Percentiles rank a stretch among this genome's conserved stretches.
Conservation (phyloP, 2,888 invertebrate genomes). For the Listrodromus nycthemerus region DNA sequence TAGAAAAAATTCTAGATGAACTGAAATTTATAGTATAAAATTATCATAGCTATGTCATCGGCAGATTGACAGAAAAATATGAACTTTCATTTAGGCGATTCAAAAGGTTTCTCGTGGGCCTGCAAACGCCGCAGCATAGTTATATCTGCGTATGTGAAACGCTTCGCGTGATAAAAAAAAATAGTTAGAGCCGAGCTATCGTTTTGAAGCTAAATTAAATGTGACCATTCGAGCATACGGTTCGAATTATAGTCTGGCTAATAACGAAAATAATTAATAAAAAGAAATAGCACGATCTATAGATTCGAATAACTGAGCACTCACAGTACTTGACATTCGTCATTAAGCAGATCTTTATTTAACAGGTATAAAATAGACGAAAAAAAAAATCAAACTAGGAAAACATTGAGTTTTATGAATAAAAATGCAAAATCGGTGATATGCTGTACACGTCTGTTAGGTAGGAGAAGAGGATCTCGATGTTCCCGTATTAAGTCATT, state of each 20-base stretch:
- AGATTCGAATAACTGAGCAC: conserved; percentile 49
- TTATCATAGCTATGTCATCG: conserved; percentile 30
- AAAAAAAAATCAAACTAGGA: conserved; percentile 34
- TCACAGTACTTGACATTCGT: conserved; percentile 46
- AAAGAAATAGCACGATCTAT: conserved; percentile 38
- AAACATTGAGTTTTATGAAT: conserved; percentile 50
- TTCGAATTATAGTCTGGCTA: conserved; percentile 38
- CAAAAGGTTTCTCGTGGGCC: conserved; percentile 32
- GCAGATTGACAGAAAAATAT: conserved; percentile 33
- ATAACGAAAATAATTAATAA: conserved; percentile 19
- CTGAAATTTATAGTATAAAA: conserved; percentile 43
- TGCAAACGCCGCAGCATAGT: conserved; percentile 20
- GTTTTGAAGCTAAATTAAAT: conserved; percentile 47
- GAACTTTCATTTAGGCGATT: conserved; percentile 31
- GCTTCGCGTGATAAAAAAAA: conserved; percentile 8
- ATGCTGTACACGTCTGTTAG: conserved; percentile 7
- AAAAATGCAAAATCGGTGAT: conserved; percentile 23
- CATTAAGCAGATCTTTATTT: conserved; percentile 18
- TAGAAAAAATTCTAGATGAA: conserved; percentile 46
- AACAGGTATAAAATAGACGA: conserved; percentile 36
- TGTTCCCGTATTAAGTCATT: conserved; percentile 19
- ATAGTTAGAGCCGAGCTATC: conserved; percentile 11
- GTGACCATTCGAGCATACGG: conserved; percentile 31
- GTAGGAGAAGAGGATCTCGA: conserved; percentile 22
- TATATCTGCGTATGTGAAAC: neutral